Evolutionary conservation across 2,888 invertebrate genomes (phyloP).

Genomic region (Cotesia congregata): DNA sequence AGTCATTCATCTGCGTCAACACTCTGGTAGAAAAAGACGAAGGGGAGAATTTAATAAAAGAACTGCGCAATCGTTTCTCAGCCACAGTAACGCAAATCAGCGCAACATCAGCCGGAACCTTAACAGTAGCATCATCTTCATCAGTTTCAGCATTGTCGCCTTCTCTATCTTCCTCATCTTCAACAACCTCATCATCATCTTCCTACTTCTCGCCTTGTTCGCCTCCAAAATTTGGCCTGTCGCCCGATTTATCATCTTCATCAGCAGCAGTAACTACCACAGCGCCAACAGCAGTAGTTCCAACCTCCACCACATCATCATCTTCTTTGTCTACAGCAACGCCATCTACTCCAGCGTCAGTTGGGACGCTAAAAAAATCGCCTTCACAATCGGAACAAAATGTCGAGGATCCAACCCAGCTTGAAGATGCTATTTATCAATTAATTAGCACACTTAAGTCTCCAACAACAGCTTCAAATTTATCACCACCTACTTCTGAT

Average conservation of each 20-base stretch:
- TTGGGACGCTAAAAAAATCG: neutral
- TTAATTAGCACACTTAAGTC: slow-evolving; percentile 74
- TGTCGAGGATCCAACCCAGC: slow-evolving; percentile 79
- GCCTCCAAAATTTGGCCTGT: too few species aligned
- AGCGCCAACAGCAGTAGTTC: neutral
- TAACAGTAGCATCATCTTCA: neutral
- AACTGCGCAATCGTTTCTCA: slow-evolving; percentile 86
- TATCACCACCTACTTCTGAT: slow-evolving; percentile 53
- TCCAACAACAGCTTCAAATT: slow-evolving; percentile 64
- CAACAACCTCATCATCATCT: neutral
- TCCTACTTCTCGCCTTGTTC: neutral
- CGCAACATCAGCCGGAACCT: slow-evolving; percentile 25
- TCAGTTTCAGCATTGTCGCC: neutral
- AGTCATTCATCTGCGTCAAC: slow-evolving; percentile 90
- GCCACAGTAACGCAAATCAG: slow-evolving; percentile 71
- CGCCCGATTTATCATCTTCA: neutral
- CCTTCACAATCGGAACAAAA: slow-evolving; percentile 60
- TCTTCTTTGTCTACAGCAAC: neutral
- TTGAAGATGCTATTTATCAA: slow-evolving; percentile 82
- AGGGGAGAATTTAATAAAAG: slow-evolving; percentile 79
- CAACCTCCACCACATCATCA: neutral
- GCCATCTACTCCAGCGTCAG: neutral
- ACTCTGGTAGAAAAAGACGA: slow-evolving; percentile 82
- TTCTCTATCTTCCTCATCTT: neutral
- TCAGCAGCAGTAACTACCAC: neutral